Conservation (phyloP, 2,113 vertebrate species). For the Vimba vimba region DNA sequence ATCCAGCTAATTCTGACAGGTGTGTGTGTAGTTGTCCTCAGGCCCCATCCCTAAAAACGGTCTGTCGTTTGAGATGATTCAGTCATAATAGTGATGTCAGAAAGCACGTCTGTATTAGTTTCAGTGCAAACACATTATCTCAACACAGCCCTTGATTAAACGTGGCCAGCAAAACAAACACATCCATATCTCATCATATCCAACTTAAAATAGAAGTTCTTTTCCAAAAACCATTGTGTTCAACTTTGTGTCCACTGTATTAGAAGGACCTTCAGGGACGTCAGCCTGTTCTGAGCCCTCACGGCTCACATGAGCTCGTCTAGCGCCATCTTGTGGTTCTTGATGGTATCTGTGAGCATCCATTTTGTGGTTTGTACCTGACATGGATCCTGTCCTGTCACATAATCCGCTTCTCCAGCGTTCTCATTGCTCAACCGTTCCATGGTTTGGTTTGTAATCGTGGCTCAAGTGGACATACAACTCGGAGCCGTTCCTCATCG, state of each 20-base stretch:
- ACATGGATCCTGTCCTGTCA: neutral
- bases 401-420: too few species aligned
- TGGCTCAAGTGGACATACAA: too few species aligned
- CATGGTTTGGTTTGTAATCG: too few species aligned
- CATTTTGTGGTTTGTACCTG: constrained; percentile 62
- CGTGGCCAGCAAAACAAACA: too few species aligned
- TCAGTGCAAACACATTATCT: too few species aligned
- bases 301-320: neutral
- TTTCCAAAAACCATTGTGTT: neutral
- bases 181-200: too few species aligned
- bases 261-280: neutral
- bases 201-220: neutral
- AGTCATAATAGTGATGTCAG: neutral
- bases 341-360: constrained; percentile 46
- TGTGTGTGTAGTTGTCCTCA: neutral
- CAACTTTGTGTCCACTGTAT: neutral
- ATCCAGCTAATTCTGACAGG: neutral
- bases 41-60: too few species aligned
- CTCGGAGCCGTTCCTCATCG: too few species aligned
- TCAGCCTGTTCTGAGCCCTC: neutral
- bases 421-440: too few species aligned
- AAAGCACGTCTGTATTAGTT: neutral
- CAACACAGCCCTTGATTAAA: too few species aligned
- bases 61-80: too few species aligned
- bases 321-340: constrained; percentile 70